These are phyloP conservation scores for Lepetodrilus schrolli DNA, from an alignment of 2,888 invertebrate species.

Conservation along the genomic window DNA sequence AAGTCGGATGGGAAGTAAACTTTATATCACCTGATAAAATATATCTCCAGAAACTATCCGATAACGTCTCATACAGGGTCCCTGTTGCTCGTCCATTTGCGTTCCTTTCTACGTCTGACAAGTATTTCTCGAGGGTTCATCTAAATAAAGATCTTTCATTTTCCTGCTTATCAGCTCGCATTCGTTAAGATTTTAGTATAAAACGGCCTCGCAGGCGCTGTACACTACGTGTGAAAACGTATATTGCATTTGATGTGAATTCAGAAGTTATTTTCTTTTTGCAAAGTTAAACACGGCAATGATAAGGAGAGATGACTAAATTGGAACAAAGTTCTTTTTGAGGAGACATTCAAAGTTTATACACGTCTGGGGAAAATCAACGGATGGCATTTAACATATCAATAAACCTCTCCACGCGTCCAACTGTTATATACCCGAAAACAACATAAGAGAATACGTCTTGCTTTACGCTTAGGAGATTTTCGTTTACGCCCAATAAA, in stretches of 20 bases:
- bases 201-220: neutral
- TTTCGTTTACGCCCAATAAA: no score
- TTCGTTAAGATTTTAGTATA: conserved; percentile 1
- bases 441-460: neutral
- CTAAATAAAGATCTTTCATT: conserved; percentile 27
- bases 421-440: neutral
- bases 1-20: conserved; percentile 4
- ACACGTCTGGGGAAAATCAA: no score
- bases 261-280: neutral
- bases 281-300: neutral
- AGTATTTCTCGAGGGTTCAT: no score
- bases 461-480: no score
- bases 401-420: no score
- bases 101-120: neutral
- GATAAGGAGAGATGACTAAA: no score
- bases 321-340: no score
- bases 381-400: no score
- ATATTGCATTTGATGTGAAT: conserved; percentile 4
- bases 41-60: conserved; percentile 25
- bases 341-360: no score
- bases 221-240: neutral
- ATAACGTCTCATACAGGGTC: neutral
- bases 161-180: conserved; percentile 2
- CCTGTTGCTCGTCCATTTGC: conserved; percentile 12
- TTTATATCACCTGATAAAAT: conserved; percentile 31